phyloP scores from a whole-genome alignment of 2,797 vertebrate genomes.

The Diglossa cyanea region DNA sequence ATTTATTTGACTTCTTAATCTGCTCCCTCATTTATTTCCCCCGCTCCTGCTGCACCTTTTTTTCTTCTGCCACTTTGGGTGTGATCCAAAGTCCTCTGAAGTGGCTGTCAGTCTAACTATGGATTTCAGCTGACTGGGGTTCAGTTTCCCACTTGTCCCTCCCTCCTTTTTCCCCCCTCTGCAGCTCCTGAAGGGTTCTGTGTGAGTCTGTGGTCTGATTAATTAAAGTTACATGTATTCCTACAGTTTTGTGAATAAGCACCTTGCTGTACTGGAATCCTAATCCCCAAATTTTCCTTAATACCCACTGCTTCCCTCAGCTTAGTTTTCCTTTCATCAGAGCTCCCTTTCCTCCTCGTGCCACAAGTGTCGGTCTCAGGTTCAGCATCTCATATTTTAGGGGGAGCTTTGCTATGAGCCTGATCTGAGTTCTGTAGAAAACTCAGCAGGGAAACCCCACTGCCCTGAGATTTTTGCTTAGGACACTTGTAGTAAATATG shows the following conservation, averaged over 20 bases:
- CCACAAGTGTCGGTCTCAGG: background rate
- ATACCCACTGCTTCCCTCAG: background rate
- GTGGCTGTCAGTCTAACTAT: background rate
- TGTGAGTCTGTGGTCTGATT: background rate
- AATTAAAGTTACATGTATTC: background rate
- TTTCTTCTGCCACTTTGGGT: background rate
- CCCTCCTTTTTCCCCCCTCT: background rate
- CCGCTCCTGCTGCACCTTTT: background rate
- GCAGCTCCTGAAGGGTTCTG: background rate
- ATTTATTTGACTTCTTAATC: constrained; percentile 7
- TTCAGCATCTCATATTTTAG: background rate
- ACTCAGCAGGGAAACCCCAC: background rate
- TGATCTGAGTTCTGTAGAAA: background rate
- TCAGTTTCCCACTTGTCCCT: background rate
- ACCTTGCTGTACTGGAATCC: background rate
- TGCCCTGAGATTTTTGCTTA: background rate
- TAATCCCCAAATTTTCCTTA: background rate
- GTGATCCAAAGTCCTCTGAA: background rate
- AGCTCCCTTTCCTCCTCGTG: background rate
- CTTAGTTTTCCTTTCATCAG: background rate
- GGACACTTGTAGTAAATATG: background rate
- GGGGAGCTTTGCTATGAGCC: background rate
- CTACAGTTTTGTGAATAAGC: background rate
- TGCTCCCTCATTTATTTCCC: background rate
- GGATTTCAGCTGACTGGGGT: background rate